These are phyloP conservation scores for Petrocephalus schoutedeni DNA, from an alignment of 2,797 vertebrate genomes.

Conservation along the genomic window DNA sequence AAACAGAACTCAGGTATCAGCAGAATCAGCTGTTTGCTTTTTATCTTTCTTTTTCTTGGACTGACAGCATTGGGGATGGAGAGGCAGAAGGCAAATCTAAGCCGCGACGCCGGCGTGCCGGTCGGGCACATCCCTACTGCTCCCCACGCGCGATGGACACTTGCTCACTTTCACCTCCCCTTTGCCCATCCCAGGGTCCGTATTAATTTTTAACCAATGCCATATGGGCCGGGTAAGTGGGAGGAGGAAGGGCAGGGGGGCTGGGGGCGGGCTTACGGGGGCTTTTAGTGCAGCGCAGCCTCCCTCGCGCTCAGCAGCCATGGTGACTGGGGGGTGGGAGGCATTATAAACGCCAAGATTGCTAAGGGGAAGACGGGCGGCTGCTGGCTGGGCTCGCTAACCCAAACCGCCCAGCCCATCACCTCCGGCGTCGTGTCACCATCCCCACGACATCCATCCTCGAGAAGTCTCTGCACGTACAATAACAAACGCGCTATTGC, in stretches of 20 bases:
- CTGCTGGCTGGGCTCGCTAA: not conserved
- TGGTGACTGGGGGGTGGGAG: constrained; percentile 30
- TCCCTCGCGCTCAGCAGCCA: constrained; percentile 34
- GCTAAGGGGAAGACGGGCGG: not conserved
- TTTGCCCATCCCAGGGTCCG: constrained; percentile 8
- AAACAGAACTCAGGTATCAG: not conserved
- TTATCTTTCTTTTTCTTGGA: not conserved
- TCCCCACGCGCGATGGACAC: not conserved
- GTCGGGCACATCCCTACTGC: constrained; percentile 14
- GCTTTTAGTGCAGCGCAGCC: constrained; percentile 55
- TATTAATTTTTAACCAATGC: constrained; percentile 61
- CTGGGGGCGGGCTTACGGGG: constrained; percentile 41
- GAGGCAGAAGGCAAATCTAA: constrained; percentile 9
- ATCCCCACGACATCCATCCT: not conserved
- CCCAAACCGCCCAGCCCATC: not conserved
- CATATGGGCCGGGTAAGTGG: constrained; percentile 50
- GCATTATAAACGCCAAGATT: constrained; percentile 16
- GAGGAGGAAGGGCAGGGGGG: constrained; percentile 33
- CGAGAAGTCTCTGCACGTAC: not conserved
- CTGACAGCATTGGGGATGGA: not conserved
- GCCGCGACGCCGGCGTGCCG: not conserved
- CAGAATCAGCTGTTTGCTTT: not conserved
- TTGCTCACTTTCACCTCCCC: constrained; percentile 11
- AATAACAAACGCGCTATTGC: not conserved
- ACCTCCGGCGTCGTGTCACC: not conserved